phyloP scores from a whole-genome alignment of 2,113 vertebrate genomes.

The Morone saxatilis region DNA sequence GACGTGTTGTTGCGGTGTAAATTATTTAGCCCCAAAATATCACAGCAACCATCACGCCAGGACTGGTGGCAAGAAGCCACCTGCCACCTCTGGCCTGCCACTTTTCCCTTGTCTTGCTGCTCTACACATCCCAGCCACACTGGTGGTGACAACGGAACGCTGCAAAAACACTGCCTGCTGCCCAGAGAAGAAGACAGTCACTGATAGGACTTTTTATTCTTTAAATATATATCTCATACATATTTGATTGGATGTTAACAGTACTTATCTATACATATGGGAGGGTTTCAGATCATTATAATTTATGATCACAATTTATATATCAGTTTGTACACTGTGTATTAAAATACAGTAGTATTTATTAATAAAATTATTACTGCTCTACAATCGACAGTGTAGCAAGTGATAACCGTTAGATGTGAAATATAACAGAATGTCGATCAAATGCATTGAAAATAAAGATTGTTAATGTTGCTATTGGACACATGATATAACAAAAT shows the following conservation, averaged over 20 bases:
- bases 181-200: background rate
- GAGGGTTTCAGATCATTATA: background rate
- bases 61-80: constrained; percentile 74
- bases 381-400: background rate
- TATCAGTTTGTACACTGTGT: background rate
- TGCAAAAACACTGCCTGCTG: constrained; percentile 35
- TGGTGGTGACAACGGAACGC: constrained; percentile 27
- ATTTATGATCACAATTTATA: background rate
- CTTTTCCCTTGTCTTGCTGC: constrained; percentile 45
- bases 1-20: constrained; percentile 81
- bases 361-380: background rate
- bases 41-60: constrained; percentile 79
- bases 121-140: constrained; percentile 34
- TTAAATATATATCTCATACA: background rate
- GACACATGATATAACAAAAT: background rate
- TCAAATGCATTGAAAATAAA: background rate
- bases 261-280: background rate
- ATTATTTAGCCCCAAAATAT: constrained; percentile 84
- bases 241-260: background rate
- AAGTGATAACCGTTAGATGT: background rate
- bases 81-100: constrained; percentile 72
- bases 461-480: background rate
- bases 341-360: background rate
- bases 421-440: background rate
- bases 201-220: background rate